A percentile compares a stretch with the other conserved stretches of the same genome.
Conservation (phyloP, 2,888 invertebrate species). For the Protodeltote pygarga region DNA sequence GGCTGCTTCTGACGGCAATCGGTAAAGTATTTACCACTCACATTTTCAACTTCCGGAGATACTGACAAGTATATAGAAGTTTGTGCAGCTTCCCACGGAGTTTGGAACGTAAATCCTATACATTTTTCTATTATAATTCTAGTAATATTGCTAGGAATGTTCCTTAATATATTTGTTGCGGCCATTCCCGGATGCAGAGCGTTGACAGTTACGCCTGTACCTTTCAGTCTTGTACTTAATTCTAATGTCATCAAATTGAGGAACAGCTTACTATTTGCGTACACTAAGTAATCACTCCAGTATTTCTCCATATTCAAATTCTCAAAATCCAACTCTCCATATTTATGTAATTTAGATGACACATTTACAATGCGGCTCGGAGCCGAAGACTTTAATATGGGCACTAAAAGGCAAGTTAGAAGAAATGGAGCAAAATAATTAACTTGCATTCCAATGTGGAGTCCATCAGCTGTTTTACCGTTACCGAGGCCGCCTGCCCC, state of each 20-base stretch:
- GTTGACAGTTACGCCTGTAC: conserved; percentile 89
- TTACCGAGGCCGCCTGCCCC: conserved; percentile 82
- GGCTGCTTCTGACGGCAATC: conserved; percentile 84
- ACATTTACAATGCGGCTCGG: conserved; percentile 89
- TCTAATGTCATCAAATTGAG: conserved; percentile 89
- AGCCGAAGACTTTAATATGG: conserved; percentile 84
- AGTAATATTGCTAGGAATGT: conserved; percentile 81
- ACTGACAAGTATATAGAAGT: conserved; percentile 87
- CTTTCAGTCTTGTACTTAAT: conserved; percentile 86
- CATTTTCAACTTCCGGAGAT: conserved; percentile 85
- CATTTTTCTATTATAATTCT: conserved; percentile 59
- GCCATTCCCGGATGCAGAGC: conserved; percentile 91
- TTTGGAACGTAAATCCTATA: conserved; percentile 83
- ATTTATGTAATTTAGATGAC: conserved; percentile 87
- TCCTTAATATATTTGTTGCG: conserved; percentile 88
- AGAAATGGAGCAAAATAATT: conserved; percentile 92
- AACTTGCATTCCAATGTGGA: conserved; percentile 90
- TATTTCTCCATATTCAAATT: conserved; percentile 83
- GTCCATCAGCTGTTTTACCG: conserved; percentile 88
- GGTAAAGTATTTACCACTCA: conserved; percentile 89
- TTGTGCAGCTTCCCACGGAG: conserved; percentile 89
- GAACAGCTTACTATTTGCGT: conserved; percentile 88
- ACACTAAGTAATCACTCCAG: conserved; percentile 82
- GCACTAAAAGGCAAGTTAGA: conserved; percentile 88
- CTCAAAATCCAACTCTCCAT: conserved; percentile 77